These are phyloP conservation scores for Dugesia japonica DNA, from an alignment of 2,888 invertebrate genomes.

Conservation along the genomic window DNA sequence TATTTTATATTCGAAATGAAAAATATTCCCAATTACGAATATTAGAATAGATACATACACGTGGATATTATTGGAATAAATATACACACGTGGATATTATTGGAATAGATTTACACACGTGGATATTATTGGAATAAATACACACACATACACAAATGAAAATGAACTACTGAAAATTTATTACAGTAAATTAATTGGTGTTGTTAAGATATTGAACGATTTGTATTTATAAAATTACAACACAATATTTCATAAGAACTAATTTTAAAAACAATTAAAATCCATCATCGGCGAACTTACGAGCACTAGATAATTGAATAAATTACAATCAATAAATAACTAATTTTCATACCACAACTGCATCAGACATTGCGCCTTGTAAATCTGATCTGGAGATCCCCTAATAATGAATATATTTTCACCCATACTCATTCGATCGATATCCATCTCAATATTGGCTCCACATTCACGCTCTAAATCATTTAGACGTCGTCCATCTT, in stretches of 20 bases:
- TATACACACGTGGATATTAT: too few relatives aligned
- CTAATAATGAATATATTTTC: neutral
- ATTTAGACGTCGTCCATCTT: neutral
- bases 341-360: neutral
- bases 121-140: too few relatives aligned
- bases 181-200: too few relatives aligned
- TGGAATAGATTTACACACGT: too few relatives aligned
- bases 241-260: neutral
- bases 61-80: too few relatives aligned
- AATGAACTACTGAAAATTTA: too few relatives aligned
- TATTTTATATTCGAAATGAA: too few relatives aligned
- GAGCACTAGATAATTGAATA: neutral
- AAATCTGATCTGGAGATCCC: neutral
- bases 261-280: slow-evolving; percentile 1
- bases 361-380: neutral
- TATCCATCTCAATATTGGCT: neutral
- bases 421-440: neutral
- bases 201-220: neutral
- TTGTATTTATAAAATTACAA: neutral
- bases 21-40: too few relatives aligned
- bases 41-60: too few relatives aligned
- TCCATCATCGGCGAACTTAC: neutral
- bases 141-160: too few relatives aligned
- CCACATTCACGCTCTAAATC: neutral
- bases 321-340: neutral